Conservation (phyloP, 2,797 vertebrate species). For the Sebastes wilsoni region DNA sequence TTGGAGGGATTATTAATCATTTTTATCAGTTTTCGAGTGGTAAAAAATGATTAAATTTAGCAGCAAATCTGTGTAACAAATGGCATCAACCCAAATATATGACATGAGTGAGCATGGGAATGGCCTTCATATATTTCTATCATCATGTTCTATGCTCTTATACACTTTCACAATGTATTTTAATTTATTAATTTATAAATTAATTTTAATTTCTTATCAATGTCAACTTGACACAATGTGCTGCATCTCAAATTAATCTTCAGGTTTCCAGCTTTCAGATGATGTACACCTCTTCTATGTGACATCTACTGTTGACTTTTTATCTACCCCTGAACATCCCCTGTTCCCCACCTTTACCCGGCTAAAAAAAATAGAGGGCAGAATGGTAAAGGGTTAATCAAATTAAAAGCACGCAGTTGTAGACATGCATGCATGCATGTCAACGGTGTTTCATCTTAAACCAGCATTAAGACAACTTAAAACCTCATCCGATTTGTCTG, state of each 20-base stretch:
- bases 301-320: not conserved
- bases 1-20: not conserved
- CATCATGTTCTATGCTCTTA: not conserved
- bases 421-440: not conserved
- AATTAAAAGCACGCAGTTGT: not conserved
- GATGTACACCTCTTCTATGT: not conserved
- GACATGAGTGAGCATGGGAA: too few relatives aligned
- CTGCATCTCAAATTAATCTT: not conserved
- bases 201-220: not conserved
- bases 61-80: not conserved
- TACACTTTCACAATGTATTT: not conserved
- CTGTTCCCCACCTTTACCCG: too few relatives aligned
- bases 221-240: not conserved
- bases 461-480: slow-evolving; percentile 23
- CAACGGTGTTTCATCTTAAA: slow-evolving; percentile 15
- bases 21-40: too few relatives aligned
- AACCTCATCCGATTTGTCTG: slow-evolving; percentile 69
- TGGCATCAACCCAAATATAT: not conserved
- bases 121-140: not conserved
- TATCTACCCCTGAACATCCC: not conserved
- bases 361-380: too few relatives aligned
- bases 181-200: too few relatives aligned
- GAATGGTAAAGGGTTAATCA: too few relatives aligned
- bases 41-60: too few relatives aligned
- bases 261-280: not conserved